Percentiles rank a stretch among this genome's conserved stretches.
These are phyloP conservation scores for Sebastes paucispinis DNA, from an alignment of 2,797 vertebrate species.

Conservation along the genomic window DNA sequence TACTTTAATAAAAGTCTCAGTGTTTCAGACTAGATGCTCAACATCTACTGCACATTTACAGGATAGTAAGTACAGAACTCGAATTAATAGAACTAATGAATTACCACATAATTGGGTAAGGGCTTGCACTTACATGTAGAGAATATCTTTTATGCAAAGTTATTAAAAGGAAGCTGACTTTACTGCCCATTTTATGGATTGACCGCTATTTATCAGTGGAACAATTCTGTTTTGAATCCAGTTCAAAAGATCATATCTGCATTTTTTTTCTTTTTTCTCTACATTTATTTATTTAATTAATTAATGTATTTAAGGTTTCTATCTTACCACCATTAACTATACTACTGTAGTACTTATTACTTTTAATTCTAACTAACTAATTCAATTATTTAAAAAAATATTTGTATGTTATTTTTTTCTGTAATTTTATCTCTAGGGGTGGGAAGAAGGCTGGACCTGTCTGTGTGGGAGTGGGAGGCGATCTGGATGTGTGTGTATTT, in stretches of 20 bases:
- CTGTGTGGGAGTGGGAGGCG: too few relatives aligned
- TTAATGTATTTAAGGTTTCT: too few relatives aligned
- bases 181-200: background rate
- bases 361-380: too few relatives aligned
- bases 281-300: too few relatives aligned
- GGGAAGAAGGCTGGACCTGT: too few relatives aligned
- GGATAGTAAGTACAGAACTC: background rate
- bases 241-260: background rate
- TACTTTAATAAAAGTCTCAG: background rate
- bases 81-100: too few relatives aligned
- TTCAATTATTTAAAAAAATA: too few relatives aligned
- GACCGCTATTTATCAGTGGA: background rate
- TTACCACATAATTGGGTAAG: background rate
- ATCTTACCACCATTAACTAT: too few relatives aligned
- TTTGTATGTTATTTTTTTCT: too few relatives aligned
- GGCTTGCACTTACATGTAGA: background rate
- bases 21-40: background rate
- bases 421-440: too few relatives aligned
- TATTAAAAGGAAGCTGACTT: background rate
- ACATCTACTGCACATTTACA: background rate
- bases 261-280: background rate
- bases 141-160: background rate
- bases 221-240: background rate
- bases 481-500: too few relatives aligned
- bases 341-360: too few relatives aligned